Base-by-base conservation (phyloP, 2,797 vertebrate species). In the Coluber constrictor region DNA sequence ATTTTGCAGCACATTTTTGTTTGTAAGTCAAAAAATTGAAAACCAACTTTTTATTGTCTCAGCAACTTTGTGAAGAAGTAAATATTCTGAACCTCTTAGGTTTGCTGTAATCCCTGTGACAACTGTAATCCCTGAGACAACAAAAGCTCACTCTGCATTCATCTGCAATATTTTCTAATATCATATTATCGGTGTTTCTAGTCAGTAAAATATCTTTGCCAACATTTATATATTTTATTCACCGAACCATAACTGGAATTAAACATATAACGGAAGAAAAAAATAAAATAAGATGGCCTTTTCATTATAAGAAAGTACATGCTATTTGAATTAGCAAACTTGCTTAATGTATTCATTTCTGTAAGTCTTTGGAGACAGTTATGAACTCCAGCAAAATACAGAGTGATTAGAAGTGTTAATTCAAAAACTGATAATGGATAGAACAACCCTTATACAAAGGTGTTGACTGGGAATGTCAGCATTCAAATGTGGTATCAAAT, bases 61-160 rank as follows among this genome's bases (percentile, higher is more conserved):
- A 91, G 20, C 61, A 89, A 86, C 10, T 3, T 25, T 86, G 27
- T 86, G n/a, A 89, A 93, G 86, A 25, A 83, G n/a, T 56, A 59
- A 89, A 88, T 86, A n/a, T 74, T 88, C 47, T 89, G 88, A 86
- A 89, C 32, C 57, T 91, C 90, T 89, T 86, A 91, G 25, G n/a
- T 63, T 63, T 91, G 87, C 90, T 89, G 37, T 37, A 61, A 60
- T 91, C 88, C 56, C 66, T 83, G 37, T 2, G 37, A 37, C 37
- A 37, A 88, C 43, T 43, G 90, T 83, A 57, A 89, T 93, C 61
- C 29, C 25, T 43, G 55, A 91, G 63, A 86, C 43, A 83, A 83
- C 66, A 89, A 87, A 83, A 88, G 92, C 90, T 91, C 90, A 91
- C 92, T 61, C 66, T 63, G 86, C 86, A 91, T 93, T 91, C 86